Evolutionary conservation across 2,888 invertebrate genomes (phyloP).

Genomic region (Mamestra brassicae): DNA sequence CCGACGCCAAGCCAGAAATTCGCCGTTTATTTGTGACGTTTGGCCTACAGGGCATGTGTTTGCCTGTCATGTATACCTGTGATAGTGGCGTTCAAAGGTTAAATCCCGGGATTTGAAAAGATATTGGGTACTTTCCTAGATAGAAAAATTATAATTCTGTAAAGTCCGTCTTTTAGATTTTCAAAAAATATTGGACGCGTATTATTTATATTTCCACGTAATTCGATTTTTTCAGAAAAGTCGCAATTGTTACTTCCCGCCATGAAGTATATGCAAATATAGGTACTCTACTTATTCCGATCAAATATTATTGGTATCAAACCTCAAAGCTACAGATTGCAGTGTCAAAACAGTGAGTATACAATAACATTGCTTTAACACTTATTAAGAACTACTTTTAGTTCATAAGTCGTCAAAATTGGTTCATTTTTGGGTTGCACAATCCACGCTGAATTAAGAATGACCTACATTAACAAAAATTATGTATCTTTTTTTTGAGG

Average conservation of each 20-base stretch:
- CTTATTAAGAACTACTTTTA: slow-evolving; percentile 34
- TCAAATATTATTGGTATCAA: slow-evolving; percentile 8
- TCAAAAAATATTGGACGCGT: too few relatives aligned
- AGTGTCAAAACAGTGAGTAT: slow-evolving; percentile 21
- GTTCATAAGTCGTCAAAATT: slow-evolving; percentile 27
- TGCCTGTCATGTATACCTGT: too few relatives aligned
- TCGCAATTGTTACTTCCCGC: background rate
- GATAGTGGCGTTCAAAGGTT: too few relatives aligned
- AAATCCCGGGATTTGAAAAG: background rate
- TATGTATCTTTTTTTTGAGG: too few relatives aligned
- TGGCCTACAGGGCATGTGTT: too few relatives aligned
- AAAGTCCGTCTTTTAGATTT: too few relatives aligned
- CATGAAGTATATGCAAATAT: background rate
- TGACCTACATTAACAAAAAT: background rate
- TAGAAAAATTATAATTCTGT: too few relatives aligned
- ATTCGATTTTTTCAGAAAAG: too few relatives aligned
- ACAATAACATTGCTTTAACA: slow-evolving; percentile 30
- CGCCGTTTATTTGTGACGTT: too few relatives aligned
- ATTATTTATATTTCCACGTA: too few relatives aligned
- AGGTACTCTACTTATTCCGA: background rate
- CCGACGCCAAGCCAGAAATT: too few relatives aligned
- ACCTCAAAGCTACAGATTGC: slow-evolving; percentile 11
- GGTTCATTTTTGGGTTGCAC: slow-evolving; percentile 32
- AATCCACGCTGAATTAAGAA: slow-evolving; percentile 21
- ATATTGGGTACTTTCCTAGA: too few relatives aligned